Percentiles rank a stretch among this genome's conserved stretches.
phyloP scores from a whole-genome alignment of 1,140 invertebrate species.

The Meloidogyne exigua region DNA sequence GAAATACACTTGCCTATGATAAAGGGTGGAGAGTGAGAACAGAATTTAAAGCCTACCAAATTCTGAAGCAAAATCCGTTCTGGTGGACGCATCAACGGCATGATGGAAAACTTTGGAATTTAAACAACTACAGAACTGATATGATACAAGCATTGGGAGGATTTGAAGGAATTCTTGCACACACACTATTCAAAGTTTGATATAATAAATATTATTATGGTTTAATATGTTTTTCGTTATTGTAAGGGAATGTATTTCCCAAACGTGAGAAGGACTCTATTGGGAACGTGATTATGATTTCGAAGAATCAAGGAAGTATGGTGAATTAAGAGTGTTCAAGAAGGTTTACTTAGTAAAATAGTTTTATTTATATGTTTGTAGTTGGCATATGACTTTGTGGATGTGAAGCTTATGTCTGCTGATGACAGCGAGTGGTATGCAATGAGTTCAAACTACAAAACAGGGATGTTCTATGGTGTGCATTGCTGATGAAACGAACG shows the following conservation, averaged over 20 bases:
- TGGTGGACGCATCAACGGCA: conserved; percentile 94
- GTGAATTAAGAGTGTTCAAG: no score
- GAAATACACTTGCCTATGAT: conserved; percentile 96
- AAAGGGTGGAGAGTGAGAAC: conserved; percentile 98
- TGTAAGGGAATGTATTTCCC: conserved; percentile 88
- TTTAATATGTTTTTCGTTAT: not conserved
- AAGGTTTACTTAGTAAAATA: no score
- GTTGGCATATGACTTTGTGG: no score
- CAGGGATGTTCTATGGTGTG: no score
- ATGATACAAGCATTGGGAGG: conserved; percentile 99
- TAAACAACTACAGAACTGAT: conserved; percentile 97
- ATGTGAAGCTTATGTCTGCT: no score
- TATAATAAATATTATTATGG: not conserved
- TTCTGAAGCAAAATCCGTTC: conserved; percentile 98
- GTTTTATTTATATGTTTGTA: no score
- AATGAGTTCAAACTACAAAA: no score
- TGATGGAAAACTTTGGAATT: conserved; percentile 88
- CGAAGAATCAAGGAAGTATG: conserved; percentile 99
- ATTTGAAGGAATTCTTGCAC: conserved; percentile 97
- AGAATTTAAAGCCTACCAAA: conserved; percentile 97
- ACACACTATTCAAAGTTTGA: conserved; percentile 88
- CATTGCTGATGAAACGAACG: no score
- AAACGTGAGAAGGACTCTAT: conserved; percentile 99
- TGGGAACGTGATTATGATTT: conserved; percentile 99
- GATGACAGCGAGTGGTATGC: no score